Evolutionary conservation across 1,140 invertebrate species (phyloP), one percentile per base, ranked within the genome.

Genomic region (Euglossa dilemma): DNA sequence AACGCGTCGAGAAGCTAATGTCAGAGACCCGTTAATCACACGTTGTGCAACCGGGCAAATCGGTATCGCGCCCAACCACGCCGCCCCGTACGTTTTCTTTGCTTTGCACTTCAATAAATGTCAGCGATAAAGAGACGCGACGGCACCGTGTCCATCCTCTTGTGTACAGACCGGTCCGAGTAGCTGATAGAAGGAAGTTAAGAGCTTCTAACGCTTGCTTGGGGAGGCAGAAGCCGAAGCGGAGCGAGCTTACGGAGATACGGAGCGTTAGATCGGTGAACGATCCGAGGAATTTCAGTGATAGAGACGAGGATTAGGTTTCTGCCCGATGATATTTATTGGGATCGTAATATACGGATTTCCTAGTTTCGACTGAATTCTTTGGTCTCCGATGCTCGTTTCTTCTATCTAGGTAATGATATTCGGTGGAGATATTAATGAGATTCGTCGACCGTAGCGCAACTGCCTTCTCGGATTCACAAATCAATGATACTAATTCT

Each of bases 11-110:
- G 20, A 36, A 23, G 14, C 63, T 69, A 63, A 67, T 67, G 75
- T 78, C 75, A 45, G 36, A 25, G 23, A 50, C 36, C 75, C 64
- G 75, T 78, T 57, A 78, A 78, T 78, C 64, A 78, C 52, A 45
- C 11, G 64, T 78, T 70, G 64, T 70, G 76, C 76, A 78, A 78
- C 52, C 43, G 7, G 11, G 59, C 45, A 56, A 78, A 67, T 78
- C 75, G 61, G 74, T 76, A 76, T 25, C 45, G 59, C 25, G 59
- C 16, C 6, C 16, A 64, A 36, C 18, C 14, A 28, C n/a, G 20
- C 57, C 9, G 3, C 23, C 47, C 23, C 43, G 11, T 50, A 50
- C 47, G 28, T 67, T 67, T 25, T 67, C 50, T 45, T 70, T 78
- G n/a, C 52, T 70, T 59, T 70, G 2, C 64, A 23, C 52, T 69